Evolutionary conservation across 2,113 vertebrate genomes (phyloP), one percentile per base, ranked within the genome.

Genomic region (Tragulus kanchil): DNA sequence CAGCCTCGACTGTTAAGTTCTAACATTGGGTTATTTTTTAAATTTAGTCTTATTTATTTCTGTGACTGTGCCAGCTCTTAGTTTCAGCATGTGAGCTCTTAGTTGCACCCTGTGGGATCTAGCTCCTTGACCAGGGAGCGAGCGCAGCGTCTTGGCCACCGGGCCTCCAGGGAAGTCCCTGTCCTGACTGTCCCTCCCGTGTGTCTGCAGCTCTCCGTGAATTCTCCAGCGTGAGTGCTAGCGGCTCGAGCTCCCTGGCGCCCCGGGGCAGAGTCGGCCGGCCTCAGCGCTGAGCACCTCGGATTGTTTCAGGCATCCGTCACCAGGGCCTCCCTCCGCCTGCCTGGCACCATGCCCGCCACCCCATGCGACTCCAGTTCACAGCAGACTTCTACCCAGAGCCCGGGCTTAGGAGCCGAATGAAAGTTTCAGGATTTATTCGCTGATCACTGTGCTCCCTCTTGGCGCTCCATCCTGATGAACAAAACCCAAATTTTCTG

Each of bases 161-260:
- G 0, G 3, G 25, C 42, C 42, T 2, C 69, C 21, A 25, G 69
- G 42, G 42, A 45, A 45, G 42, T 5, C 28, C 23, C n/a, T 45
- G 36, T 54, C 95, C 14, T 6, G 6, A 23, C 16, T 50, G 0
- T 56, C 21, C 31, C 82, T 89, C 28, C 19, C 3, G 4, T 2
- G 9, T 45, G 50, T 26, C 2, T 2, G 5, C 21, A 4, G n/a
- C n/a, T n/a, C 65, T 25, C 59, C 1, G 0, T 0, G 11, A 28
- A 7, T 48, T 73, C 83, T 58, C 84, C 2, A 3, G 14, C 26
- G 0, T 4, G 15, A 75, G 58, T 45, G 28, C 77, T 23, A 4
- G n/a, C 0, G 23, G 52, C 19, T 85, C 77, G 11, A 3, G 3
- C n/a, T 54, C 59, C 54, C 3, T 2, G 5, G 69, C 0, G 1